phyloP scores from a whole-genome alignment of 1,140 invertebrate genomes.

The Sminthurides bifidus region DNA sequence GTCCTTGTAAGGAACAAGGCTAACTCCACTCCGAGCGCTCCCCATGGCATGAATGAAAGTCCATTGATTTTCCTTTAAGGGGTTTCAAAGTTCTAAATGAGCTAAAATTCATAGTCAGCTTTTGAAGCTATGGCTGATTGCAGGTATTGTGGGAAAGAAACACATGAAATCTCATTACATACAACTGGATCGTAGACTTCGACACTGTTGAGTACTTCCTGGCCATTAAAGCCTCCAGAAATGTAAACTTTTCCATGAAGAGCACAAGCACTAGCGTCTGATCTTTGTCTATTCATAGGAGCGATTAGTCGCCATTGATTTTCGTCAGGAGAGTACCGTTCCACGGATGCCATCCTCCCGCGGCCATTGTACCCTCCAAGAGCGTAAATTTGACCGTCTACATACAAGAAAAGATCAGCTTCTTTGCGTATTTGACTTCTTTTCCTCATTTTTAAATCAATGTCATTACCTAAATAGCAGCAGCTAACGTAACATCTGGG shows the following conservation, averaged over 20 bases:
- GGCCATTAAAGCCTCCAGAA: constrained; percentile 58
- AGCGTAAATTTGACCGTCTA: constrained; percentile 39
- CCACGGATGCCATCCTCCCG: constrained; percentile 39
- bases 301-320: constrained; percentile 42
- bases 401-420: constrained; percentile 1
- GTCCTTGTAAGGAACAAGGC: constrained; percentile 55
- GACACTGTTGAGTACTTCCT: constrained; percentile 49
- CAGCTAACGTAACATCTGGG: constrained; percentile 61
- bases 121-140: neutral
- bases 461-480: constrained; percentile 45
- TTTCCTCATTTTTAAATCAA: constrained; percentile 34
- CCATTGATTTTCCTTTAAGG: constrained; percentile 50
- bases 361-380: constrained; percentile 43
- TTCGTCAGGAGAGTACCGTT: constrained; percentile 36
- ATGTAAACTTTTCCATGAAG: constrained; percentile 42
- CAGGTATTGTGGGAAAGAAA: neutral
- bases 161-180: neutral
- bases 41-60: constrained; percentile 61
- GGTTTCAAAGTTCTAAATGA: too few species aligned
- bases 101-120: too few species aligned
- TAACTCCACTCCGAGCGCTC: constrained; percentile 61
- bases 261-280: constrained; percentile 34
- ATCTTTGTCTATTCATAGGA: constrained; percentile 34
- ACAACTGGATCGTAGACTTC: constrained; percentile 53
- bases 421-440: neutral